phyloP scores from a whole-genome alignment of 2,797 vertebrate species.

The Myiotriccus ornatus region DNA sequence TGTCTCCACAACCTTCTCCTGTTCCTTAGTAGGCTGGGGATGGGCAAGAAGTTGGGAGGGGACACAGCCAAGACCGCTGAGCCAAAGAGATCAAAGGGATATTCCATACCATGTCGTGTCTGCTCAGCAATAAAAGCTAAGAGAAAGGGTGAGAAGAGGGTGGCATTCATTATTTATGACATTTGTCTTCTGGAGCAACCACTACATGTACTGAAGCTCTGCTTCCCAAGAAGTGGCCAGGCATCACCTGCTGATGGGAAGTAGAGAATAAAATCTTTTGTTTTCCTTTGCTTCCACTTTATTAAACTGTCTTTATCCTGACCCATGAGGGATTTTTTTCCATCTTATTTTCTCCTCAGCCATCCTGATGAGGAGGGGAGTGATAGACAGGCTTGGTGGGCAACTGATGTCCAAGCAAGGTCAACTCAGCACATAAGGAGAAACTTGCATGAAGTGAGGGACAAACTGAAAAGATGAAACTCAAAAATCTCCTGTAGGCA shows the following conservation, averaged over 20 bases:
- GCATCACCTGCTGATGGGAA: background rate
- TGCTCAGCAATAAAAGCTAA: background rate
- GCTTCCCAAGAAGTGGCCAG: background rate
- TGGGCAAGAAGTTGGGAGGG: accelerated
- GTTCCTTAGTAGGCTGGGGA: no score
- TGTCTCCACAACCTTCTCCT: background rate
- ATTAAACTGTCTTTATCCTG: background rate
- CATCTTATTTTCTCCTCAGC: background rate
- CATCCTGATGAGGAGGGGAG: background rate
- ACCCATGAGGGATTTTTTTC: background rate
- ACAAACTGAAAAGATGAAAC: background rate
- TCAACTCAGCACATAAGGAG: background rate
- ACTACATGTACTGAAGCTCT: background rate
- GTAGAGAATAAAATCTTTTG: background rate
- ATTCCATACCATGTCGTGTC: background rate
- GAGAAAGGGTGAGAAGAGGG: background rate
- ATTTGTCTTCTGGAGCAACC: accelerated
- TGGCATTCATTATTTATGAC: accelerated
- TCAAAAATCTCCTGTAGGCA: background rate
- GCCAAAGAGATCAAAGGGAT: background rate
- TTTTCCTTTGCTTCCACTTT: background rate
- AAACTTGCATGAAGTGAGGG: background rate
- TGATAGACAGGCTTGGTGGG: background rate
- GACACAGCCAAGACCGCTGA: background rate
- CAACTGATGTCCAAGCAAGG: background rate